Base-by-base conservation (phyloP, 2,888 invertebrate species). In the Trichogramma dendrolimi region DNA sequence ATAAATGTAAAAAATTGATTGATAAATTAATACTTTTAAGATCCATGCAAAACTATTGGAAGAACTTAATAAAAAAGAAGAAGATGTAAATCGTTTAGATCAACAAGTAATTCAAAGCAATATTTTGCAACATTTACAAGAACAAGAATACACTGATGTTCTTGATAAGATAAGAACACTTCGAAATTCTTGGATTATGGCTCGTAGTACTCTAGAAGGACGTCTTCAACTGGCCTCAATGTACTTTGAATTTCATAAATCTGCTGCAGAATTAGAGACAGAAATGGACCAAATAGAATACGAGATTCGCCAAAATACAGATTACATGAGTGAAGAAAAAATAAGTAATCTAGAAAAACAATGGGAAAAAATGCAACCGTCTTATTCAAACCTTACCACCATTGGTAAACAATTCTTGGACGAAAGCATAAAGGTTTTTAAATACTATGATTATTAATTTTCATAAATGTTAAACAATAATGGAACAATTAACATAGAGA, bases 161-260 rank as follows among this genome's bases (percentile, higher is more conserved):
- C 84, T 85, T 68, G 79, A 81, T 1, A 87, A 88, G 75, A 85
- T 87, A 5, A 85, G 86, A 66, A 81, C 84, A 0, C 75, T 89
- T 43, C 84, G 85, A 62, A 83, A 85, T 46, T 83, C 85, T 55
- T 89, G 88, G 88, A 80, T 83, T 41, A 83, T 84, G 64, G 79
- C 87, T 5, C 85, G 86, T 69, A 83, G 83, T 65, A 75, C 84
- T 40, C 77, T 89, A 5, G 82, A 87, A 63, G 82, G 81, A 61
- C 84, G 92, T 61, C 83, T 91, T 62, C 85, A 87, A 65, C 80
- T 90, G 14, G 84, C 87, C 11, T 83, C 84, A 49, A 77, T 86
- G 66, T 89, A 90, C 71, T 85, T 88, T 49, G 85, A 88, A 68
- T 91, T 91, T 79, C 88, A 89, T 70, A 84, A 85, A 71, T 84